Conservation (phyloP, 2,113 vertebrate genomes). For the Thryonomys swinderianus region DNA sequence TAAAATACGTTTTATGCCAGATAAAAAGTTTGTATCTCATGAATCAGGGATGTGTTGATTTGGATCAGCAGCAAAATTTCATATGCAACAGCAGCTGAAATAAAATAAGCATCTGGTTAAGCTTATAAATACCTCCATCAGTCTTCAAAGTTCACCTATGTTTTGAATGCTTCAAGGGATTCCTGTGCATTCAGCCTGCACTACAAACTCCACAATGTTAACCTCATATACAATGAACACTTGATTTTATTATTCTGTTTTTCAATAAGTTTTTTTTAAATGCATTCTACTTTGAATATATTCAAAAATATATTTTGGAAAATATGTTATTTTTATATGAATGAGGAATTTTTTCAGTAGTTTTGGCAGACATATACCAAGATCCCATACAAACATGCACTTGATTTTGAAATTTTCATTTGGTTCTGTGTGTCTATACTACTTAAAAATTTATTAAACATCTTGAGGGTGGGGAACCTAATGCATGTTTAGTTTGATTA, state of each 20-base stretch:
- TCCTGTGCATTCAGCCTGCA: neutral
- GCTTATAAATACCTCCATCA: neutral
- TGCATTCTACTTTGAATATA: neutral
- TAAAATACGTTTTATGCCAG: neutral
- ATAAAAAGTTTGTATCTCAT: neutral
- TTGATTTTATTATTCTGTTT: neutral
- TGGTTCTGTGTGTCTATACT: neutral
- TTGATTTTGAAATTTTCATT: neutral
- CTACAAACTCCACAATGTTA: neutral
- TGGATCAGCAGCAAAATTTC: neutral
- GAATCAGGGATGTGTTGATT: neutral
- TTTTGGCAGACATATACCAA: neutral
- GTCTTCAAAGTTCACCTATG: neutral
- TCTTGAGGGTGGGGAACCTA: neutral
- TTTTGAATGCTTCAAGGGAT: neutral
- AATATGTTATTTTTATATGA: neutral
- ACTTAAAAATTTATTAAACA: neutral
- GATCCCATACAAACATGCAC: neutral
- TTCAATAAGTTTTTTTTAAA: neutral
- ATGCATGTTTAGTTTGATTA: neutral
- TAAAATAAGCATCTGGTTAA: neutral
- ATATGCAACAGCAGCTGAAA: neutral
- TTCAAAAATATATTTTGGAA: neutral
- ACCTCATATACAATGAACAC: neutral
- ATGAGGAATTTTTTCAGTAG: neutral